Conservation (phyloP, 2,113 vertebrate genomes). For the Ivindomyrus marchei region DNA sequence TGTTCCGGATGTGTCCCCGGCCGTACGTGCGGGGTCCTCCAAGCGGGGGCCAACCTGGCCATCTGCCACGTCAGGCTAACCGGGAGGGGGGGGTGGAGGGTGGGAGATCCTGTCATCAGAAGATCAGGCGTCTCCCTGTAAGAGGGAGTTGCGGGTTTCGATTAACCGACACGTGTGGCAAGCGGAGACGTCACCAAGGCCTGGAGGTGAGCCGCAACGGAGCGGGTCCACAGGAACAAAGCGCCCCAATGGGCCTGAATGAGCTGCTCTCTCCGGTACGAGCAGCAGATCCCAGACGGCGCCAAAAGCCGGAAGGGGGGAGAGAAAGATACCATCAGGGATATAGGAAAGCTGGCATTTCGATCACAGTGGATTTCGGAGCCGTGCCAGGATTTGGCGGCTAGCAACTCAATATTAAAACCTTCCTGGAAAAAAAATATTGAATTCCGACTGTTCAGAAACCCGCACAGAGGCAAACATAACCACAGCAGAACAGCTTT, state of each 20-base stretch:
- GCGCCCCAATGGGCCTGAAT: neutral
- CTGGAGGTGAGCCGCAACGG: neutral
- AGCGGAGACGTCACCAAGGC: neutral
- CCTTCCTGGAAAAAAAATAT: neutral
- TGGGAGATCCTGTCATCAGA: neutral
- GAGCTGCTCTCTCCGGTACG: neutral
- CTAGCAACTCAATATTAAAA: constrained; percentile 2
- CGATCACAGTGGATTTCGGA: constrained; percentile 15
- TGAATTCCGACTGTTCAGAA: neutral
- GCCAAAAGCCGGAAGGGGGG: neutral
- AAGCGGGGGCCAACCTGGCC: neutral
- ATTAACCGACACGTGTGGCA: neutral
- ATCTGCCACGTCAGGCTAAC: neutral
- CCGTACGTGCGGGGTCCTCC: neutral
- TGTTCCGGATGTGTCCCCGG: neutral
- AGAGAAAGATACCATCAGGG: neutral
- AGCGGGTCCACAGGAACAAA: neutral
- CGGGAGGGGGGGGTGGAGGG: neutral
- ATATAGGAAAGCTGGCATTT: constrained; percentile 25
- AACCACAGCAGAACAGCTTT: neutral
- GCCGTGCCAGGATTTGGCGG: neutral
- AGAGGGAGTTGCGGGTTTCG: neutral
- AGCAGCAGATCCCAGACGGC: neutral
- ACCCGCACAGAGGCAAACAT: neutral
- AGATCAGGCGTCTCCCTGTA: neutral